Percentiles rank a stretch among this genome's conserved stretches.
Evolutionary conservation across 2,888 invertebrate genomes (phyloP).

Genomic region (Phortica okadai): DNA sequence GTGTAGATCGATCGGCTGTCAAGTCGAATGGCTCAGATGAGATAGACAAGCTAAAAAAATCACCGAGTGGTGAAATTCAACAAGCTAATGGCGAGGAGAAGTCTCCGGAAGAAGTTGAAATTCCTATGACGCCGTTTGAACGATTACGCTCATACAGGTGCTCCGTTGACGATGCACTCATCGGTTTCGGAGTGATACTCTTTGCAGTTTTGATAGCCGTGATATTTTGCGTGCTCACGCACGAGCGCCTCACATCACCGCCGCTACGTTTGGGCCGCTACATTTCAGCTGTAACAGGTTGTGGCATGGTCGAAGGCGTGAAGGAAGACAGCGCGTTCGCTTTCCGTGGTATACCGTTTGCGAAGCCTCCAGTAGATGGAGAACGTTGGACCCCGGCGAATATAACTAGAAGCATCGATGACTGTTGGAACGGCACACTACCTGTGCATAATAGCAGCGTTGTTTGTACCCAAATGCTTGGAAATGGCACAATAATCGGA

Average conservation of each 20-base stretch:
- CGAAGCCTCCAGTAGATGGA: slow-evolving; percentile 83
- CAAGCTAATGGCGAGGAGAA: slow-evolving; percentile 74
- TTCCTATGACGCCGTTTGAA: slow-evolving; percentile 78
- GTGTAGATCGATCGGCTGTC: slow-evolving; percentile 76
- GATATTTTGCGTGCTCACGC: slow-evolving; percentile 81
- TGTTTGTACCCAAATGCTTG: slow-evolving; percentile 84
- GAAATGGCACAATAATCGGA: slow-evolving; percentile 82
- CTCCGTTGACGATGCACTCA: slow-evolving; percentile 80
- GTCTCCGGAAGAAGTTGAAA: slow-evolving; percentile 67
- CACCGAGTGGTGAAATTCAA: slow-evolving; percentile 68
- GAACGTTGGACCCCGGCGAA: slow-evolving; percentile 85
- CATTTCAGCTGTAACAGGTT: slow-evolving; percentile 84
- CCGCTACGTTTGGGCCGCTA: slow-evolving; percentile 85
- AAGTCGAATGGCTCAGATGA: slow-evolving; percentile 80
- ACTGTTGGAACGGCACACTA: slow-evolving; percentile 88
- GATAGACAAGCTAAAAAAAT: slow-evolving; percentile 82
- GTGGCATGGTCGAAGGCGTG: slow-evolving; percentile 87
- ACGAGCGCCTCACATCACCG: slow-evolving; percentile 79
- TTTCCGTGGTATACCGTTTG: slow-evolving; percentile 90
- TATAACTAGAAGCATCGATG: slow-evolving; percentile 81
- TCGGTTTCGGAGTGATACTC: slow-evolving; percentile 79
- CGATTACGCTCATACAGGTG: slow-evolving; percentile 82
- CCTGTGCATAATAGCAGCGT: slow-evolving; percentile 82
- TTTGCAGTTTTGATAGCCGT: slow-evolving; percentile 81
- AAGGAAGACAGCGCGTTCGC: slow-evolving; percentile 87